Evolutionary conservation across 2,797 vertebrate species (phyloP), one percentile per base, ranked within the genome.

Genomic region (Microchirus variegatus): DNA sequence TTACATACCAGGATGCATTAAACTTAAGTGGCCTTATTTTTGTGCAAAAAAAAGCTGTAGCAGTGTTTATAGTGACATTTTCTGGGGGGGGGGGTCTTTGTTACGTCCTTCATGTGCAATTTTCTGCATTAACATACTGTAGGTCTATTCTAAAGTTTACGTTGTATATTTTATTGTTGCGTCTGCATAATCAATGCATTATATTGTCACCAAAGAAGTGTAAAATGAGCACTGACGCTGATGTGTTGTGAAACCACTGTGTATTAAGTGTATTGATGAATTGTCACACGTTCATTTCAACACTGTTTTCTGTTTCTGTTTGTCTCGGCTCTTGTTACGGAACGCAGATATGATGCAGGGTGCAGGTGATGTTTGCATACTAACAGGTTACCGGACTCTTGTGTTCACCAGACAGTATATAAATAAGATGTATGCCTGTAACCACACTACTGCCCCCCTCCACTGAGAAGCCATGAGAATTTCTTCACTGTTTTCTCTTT

Each of bases 1-100:
- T 42, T 56, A 22, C 19, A 12, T 53, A 61, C 59, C 66, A 61
- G 47, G 59, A 58, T 67, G 57, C 53, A 19, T 60, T 51, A 67
- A 77, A 58, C 67, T 65, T 14, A 87, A 84, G 82, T 83, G 80
- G 41, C 86, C 87, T 89, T 89, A 80, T 75, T 68, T 35, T 68
- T 64, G 53, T 74, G 67, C 75, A 81, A 81, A 73, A 69, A 69
- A 69, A 77, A 50, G 70, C 54, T 67, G 51, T 78, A 67, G 48
- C 80, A 70, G 70, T 63, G 53, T 75, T 65, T 37, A 47, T 54
- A 43, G 60, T 18, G 45, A 73, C 2, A 45, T 67, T 70, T 76
- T 67, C 48, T 45, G 18, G n/a, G 41, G 70, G 18, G n/a, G 41
- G 70, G 84, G 76, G 55, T 43, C 31, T 1, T 38, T 37, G 18